These are phyloP conservation scores for Cephus sareptanus DNA, from an alignment of 2,888 invertebrate genomes.

Conservation along the genomic window DNA sequence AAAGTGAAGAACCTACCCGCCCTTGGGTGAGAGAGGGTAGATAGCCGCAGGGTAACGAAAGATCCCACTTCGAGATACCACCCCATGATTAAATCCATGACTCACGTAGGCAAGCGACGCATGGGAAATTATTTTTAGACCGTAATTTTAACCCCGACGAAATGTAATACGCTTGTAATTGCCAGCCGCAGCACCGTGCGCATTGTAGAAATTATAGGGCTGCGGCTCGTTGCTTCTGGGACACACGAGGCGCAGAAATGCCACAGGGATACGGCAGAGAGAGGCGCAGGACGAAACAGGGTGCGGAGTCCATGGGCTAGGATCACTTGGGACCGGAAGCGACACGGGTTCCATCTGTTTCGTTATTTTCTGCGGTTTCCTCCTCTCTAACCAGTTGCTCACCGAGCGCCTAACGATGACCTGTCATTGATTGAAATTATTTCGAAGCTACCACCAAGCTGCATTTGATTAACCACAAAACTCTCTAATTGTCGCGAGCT, in stretches of 20 bases:
- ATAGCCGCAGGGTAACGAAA: slow-evolving; percentile 7
- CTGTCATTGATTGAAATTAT: background rate
- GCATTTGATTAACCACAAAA: background rate
- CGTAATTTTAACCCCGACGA: slow-evolving; percentile 23
- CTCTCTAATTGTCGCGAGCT: background rate
- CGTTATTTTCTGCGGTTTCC: background rate
- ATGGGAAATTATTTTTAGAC: slow-evolving; percentile 28
- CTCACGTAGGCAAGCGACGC: slow-evolving; percentile 11
- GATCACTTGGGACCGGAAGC: background rate
- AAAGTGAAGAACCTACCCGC: background rate
- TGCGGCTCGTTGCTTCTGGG: slow-evolving; percentile 11
- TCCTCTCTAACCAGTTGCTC: background rate
- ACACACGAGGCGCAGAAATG: background rate
- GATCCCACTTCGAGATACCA: slow-evolving; percentile 21
- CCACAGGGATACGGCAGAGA: background rate
- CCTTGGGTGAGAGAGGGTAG: background rate
- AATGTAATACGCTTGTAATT: slow-evolving; percentile 36
- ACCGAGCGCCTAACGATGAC: background rate
- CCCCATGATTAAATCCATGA: slow-evolving; percentile 27
- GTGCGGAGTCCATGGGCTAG: no score
- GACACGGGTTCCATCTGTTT: background rate
- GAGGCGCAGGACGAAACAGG: background rate
- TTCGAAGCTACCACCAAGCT: background rate
- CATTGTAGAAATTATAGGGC: slow-evolving; percentile 26
- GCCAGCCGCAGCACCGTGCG: background rate